phyloP scores from a whole-genome alignment of 2,113 vertebrate genomes.

The Pterophyllum scalare region DNA sequence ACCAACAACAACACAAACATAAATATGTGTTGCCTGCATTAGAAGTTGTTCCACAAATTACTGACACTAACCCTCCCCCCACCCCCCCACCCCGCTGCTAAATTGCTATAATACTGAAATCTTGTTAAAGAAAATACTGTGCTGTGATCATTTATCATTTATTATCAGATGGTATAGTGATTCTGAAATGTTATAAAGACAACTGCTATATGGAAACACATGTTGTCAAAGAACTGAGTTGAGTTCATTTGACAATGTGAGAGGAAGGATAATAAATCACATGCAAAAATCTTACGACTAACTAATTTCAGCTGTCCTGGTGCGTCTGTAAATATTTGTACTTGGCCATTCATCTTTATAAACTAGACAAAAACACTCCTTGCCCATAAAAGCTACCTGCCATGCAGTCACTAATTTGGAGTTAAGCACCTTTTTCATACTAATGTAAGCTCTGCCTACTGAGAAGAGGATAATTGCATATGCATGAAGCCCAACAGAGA shows the following conservation, averaged over 20 bases:
- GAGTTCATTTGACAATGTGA: background rate
- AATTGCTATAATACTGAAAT: background rate
- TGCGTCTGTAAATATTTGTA: conserved; percentile 1
- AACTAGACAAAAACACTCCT: conserved; percentile 48
- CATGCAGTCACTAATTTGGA: conserved; percentile 40
- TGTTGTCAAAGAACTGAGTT: background rate
- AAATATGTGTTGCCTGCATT: background rate
- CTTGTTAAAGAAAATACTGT: background rate
- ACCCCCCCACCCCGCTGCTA: no score
- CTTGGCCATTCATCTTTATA: conserved; percentile 31
- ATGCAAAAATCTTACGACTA: conserved; percentile 19
- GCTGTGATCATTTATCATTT: background rate
- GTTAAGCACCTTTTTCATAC: conserved; percentile 24
- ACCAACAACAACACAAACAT: background rate
- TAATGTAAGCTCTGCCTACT: conserved; percentile 9
- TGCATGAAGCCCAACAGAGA: conserved; percentile 25
- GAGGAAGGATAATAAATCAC: background rate
- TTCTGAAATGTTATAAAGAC: background rate
- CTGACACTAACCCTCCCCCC: no score
- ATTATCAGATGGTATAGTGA: background rate
- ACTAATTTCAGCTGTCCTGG: background rate
- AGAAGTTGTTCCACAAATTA: background rate
- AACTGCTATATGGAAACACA: background rate
- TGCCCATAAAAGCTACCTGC: conserved; percentile 30
- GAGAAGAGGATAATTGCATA: conserved; percentile 33